phyloP scores from a whole-genome alignment of 2,113 vertebrate species.

The Nycticorax nycticorax region DNA sequence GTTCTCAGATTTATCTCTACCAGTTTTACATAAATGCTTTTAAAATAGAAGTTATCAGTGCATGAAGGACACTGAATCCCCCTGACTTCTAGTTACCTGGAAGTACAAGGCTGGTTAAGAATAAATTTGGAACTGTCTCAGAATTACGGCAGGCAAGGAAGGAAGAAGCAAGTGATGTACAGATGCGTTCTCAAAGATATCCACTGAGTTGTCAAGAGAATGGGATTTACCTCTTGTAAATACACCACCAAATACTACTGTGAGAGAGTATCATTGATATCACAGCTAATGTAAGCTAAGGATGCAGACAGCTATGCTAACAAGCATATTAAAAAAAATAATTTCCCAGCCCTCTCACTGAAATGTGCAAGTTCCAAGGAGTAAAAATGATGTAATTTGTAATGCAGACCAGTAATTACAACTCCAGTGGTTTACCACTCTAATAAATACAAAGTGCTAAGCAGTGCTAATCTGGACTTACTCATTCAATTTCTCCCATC shows the following conservation, averaged over 20 bases:
- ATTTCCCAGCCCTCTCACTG: not conserved
- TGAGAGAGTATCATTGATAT: not conserved
- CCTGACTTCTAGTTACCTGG: not conserved
- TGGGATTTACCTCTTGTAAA: not conserved
- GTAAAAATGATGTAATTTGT: constrained; percentile 14
- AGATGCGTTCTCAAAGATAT: not conserved
- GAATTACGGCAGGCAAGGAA: not conserved
- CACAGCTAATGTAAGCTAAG: not conserved
- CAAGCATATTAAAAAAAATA: not conserved
- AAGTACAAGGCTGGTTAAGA: not conserved
- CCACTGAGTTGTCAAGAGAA: not conserved
- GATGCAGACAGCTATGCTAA: not conserved
- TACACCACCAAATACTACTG: not conserved
- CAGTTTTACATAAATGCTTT: not conserved
- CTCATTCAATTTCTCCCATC: constrained; percentile 8
- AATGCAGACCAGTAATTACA: constrained; percentile 36
- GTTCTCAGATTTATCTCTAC: not conserved
- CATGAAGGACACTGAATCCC: constrained; percentile 17
- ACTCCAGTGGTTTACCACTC: constrained; percentile 18
- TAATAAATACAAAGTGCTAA: constrained; percentile 40
- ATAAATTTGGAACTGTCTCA: not conserved
- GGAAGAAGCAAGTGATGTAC: not conserved
- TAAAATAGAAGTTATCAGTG: not conserved
- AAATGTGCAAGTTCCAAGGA: not conserved
- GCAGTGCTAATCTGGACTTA: not conserved